These are phyloP conservation scores for Phymorhynchus buccinoides DNA, from an alignment of 1,140 invertebrate genomes.

Conservation along the genomic window DNA sequence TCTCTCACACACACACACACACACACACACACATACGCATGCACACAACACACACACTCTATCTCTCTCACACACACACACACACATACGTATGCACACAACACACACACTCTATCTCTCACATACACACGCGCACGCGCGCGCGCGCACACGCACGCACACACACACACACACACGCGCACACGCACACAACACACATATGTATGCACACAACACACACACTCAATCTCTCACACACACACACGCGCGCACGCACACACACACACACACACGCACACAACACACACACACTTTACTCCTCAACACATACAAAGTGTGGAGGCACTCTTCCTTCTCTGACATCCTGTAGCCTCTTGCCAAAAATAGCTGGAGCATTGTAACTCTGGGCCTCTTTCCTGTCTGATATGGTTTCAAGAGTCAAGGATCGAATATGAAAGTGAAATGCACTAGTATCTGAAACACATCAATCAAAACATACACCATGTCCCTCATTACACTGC, in stretches of 20 bases:
- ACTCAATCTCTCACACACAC: neutral
- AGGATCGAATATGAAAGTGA: neutral
- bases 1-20: neutral
- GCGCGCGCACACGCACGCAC: neutral
- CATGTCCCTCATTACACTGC: too few relatives aligned
- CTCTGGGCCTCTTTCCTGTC: constrained; percentile 5
- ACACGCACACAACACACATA: too few relatives aligned
- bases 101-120: too few relatives aligned
- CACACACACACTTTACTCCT: too few relatives aligned
- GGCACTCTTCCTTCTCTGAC: constrained; percentile 35
- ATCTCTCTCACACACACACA: too few relatives aligned
- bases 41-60: neutral
- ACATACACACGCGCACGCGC: too few relatives aligned
- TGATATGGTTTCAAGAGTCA: neutral
- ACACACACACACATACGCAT: neutral
- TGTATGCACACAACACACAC: too few relatives aligned
- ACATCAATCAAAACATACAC: too few relatives aligned
- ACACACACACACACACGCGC: neutral
- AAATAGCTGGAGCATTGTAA: constrained; percentile 25
- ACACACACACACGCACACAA: neutral
- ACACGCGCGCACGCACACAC: neutral
- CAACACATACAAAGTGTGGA: constrained; percentile 65
- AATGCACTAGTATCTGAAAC: too few relatives aligned
- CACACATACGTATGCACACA: neutral
- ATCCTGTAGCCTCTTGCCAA: constrained; percentile 45